Percentiles rank a stretch among this genome's conserved stretches.
Conservation (phyloP, 2,113 vertebrate genomes). For the Lepus timidus region DNA sequence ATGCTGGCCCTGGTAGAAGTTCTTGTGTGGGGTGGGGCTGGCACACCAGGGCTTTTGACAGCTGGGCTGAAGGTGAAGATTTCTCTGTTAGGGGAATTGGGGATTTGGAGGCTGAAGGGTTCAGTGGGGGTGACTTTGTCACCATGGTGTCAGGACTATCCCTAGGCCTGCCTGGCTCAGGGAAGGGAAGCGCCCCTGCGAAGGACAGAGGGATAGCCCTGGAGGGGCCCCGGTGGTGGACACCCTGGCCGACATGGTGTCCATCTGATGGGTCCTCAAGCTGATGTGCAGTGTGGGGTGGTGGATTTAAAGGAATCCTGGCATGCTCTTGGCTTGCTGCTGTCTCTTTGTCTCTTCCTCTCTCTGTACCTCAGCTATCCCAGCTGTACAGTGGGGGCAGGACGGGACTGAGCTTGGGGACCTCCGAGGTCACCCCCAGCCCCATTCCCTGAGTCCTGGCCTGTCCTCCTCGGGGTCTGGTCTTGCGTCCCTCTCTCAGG, state of each 20-base stretch:
- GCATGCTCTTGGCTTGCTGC: neutral
- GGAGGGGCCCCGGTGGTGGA: neutral
- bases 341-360: neutral
- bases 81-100: neutral
- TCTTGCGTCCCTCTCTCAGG: neutral
- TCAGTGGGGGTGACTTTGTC: slow-evolving; percentile 17
- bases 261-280: neutral
- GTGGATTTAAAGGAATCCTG: neutral
- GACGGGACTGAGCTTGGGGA: neutral
- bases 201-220: neutral
- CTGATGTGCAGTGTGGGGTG: neutral
- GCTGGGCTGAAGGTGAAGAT: neutral
- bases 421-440: neutral
- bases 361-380: neutral
- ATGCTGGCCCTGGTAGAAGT: neutral
- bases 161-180: neutral
- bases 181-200: neutral
- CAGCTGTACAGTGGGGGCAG: neutral
- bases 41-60: neutral
- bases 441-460: neutral
- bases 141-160: neutral
- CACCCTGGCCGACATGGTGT: accelerated
- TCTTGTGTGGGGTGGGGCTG: neutral
- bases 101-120: neutral
- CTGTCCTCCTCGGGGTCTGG: neutral